Evolutionary conservation across 2,888 invertebrate species (phyloP).

Genomic region (Zootermopsis nevadensis): DNA sequence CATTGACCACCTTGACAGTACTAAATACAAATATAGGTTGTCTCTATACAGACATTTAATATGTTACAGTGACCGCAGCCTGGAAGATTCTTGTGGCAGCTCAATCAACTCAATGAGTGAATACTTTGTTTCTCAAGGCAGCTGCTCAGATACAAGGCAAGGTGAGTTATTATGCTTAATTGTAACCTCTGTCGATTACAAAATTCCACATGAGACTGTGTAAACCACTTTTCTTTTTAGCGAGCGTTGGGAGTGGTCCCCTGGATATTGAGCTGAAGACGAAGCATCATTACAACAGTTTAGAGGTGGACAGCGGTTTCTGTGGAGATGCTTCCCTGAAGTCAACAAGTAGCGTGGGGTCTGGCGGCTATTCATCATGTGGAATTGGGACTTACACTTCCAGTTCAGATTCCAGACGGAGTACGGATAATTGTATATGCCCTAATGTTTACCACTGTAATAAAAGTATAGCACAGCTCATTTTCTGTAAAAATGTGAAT

Average conservation of each 20-base stretch:
- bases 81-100: constrained; percentile 56
- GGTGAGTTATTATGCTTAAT: constrained; percentile 34
- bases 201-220: neutral
- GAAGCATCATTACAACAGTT: constrained; percentile 39
- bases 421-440: constrained; percentile 27
- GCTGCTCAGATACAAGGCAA: constrained; percentile 46
- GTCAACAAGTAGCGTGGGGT: constrained; percentile 49
- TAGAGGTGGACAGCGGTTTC: constrained; percentile 57
- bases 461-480: neutral
- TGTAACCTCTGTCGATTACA: neutral
- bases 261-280: constrained; percentile 49
- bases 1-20: no score
- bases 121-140: constrained; percentile 45
- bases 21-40: no score
- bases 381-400: constrained; percentile 62
- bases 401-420: constrained; percentile 53
- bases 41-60: neutral
- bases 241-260: constrained; percentile 46
- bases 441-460: neutral
- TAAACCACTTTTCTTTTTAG: constrained; percentile 26
- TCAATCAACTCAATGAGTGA: constrained; percentile 55
- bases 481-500: neutral
- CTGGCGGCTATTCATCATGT: constrained; percentile 28
- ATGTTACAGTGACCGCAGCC: constrained; percentile 54
- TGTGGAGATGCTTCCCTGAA: constrained; percentile 55